phyloP scores from a whole-genome alignment of 2,888 invertebrate genomes.

The Rhagonycha lutea region DNA sequence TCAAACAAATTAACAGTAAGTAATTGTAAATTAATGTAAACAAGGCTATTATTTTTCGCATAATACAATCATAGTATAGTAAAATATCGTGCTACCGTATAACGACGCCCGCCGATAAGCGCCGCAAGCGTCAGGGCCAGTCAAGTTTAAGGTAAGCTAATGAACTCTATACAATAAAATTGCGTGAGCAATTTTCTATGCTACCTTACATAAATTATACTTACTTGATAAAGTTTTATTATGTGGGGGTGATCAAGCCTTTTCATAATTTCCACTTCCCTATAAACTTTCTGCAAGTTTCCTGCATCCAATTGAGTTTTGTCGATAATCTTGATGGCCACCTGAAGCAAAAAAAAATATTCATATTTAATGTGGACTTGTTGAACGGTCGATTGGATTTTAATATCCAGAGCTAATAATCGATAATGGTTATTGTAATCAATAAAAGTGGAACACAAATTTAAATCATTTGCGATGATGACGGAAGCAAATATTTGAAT shows the following conservation, averaged over 20 bases:
- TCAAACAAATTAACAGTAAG: background rate
- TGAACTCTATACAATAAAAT: constrained; percentile 36
- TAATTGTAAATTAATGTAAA: background rate
- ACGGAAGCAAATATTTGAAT: no score
- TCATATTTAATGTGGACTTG: background rate
- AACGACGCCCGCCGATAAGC: constrained; percentile 48
- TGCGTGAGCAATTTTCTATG: constrained; percentile 10
- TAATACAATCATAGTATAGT: background rate
- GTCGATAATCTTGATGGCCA: constrained; percentile 96
- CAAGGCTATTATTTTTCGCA: background rate
- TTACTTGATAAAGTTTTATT: constrained; percentile 93
- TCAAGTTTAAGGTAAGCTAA: constrained; percentile 54
- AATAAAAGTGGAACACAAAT: no score
- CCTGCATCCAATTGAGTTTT: constrained; percentile 88
- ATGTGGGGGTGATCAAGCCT: constrained; percentile 96
- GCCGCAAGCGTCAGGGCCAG: constrained; percentile 48
- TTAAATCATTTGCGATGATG: no score
- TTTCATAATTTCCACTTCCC: constrained; percentile 98
- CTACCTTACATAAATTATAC: constrained; percentile 31
- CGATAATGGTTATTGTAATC: background rate
- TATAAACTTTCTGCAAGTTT: constrained; percentile 92
- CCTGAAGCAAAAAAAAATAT: constrained; percentile 59
- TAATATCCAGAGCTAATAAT: background rate
- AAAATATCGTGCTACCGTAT: constrained; percentile 13
- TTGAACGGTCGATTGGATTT: background rate